Conservation (phyloP, 2,888 invertebrate species). For the Tetragnatha montana region DNA sequence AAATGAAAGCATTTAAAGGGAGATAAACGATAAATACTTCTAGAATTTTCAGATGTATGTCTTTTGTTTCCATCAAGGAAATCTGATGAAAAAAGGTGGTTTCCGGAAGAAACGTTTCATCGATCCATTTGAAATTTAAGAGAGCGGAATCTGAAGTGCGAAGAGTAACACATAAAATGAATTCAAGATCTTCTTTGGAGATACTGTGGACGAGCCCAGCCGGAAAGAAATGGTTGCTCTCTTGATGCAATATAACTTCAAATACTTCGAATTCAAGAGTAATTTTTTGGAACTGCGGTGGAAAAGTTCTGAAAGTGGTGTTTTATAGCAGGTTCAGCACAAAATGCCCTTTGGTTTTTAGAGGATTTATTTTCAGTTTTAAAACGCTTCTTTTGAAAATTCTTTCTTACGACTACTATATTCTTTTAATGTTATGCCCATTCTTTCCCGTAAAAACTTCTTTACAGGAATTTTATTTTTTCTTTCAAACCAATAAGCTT, state of each 20-base stretch:
- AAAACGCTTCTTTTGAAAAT: background rate
- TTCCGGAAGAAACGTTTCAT: background rate
- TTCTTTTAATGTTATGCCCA: no score
- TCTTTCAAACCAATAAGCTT: no score
- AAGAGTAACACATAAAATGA: background rate
- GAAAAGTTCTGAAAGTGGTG: background rate
- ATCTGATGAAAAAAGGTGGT: no score
- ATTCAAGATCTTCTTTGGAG: background rate
- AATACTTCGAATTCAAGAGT: background rate
- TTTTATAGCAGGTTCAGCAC: background rate
- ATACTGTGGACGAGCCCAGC: background rate
- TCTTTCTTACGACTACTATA: no score
- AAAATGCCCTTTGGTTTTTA: background rate
- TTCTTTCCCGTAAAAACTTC: no score
- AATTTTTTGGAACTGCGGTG: background rate
- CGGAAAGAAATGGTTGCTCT: background rate
- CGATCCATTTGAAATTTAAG: background rate
- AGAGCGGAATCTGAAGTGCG: background rate
- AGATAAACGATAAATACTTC: no score
- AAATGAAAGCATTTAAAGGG: no score
- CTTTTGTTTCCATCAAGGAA: no score
- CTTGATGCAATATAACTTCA: background rate
- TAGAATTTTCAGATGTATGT: no score
- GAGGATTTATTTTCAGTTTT: background rate
- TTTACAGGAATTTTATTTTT: no score